phyloP scores from a whole-genome alignment of 2,797 vertebrate species.

The Columba guinea region DNA sequence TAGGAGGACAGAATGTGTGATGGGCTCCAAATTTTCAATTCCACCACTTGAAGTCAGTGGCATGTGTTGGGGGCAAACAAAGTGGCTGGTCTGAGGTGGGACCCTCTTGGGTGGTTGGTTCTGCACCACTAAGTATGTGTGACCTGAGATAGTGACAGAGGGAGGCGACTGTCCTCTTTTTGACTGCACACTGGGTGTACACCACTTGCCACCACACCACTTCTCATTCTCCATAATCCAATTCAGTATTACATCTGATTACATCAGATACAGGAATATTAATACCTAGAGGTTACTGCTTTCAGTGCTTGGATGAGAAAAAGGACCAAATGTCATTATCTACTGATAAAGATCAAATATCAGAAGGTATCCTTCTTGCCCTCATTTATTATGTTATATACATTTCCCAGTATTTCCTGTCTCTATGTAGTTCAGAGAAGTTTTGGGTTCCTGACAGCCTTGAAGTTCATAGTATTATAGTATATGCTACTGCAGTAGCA shows the following conservation, averaged over 20 bases:
- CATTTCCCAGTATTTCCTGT: background rate
- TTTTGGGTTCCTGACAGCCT: background rate
- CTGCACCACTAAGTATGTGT: background rate
- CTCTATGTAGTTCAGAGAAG: background rate
- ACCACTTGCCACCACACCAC: background rate
- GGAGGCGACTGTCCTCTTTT: background rate
- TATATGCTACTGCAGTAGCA: background rate
- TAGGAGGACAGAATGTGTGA: background rate
- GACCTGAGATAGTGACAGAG: rapidly evolving
- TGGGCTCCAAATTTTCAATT: background rate
- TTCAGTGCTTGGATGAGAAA: background rate
- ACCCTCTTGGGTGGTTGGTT: background rate
- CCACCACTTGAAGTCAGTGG: background rate
- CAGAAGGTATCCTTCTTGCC: background rate
- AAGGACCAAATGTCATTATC: background rate
- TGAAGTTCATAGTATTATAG: background rate
- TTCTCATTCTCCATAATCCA: background rate
- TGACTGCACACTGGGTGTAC: rapidly evolving
- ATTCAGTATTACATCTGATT: background rate
- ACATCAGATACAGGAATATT: background rate
- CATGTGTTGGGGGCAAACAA: background rate
- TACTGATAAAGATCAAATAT: background rate
- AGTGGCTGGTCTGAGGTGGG: background rate
- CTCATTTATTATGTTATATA: background rate
- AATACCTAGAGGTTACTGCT: background rate